phyloP scores from a whole-genome alignment of 1,140 invertebrate genomes.

The Drosophila mojavensis region DNA sequence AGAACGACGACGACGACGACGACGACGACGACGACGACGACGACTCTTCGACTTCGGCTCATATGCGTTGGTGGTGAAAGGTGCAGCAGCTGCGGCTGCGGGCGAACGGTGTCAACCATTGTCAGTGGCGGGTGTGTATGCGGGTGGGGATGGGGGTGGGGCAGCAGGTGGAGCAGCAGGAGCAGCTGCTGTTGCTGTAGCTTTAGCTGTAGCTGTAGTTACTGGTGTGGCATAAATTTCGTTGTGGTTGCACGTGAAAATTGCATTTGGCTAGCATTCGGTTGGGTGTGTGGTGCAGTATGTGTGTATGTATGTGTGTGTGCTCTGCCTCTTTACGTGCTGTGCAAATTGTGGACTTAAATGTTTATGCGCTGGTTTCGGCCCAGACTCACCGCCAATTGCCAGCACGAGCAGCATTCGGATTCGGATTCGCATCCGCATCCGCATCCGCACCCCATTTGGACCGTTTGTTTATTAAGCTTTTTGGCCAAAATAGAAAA shows the following conservation, averaged over 20 bases:
- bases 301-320: conserved; percentile 32
- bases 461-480: conserved; percentile 79
- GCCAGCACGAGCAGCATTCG: conserved; percentile 8
- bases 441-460: conserved; percentile 54
- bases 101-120: conserved; percentile 65
- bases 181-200: conserved; percentile 39
- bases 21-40: conserved; percentile 12
- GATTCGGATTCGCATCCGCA: conserved; percentile 27
- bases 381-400: conserved; percentile 49
- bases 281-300: conserved; percentile 26
- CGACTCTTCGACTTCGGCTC: conserved; percentile 36
- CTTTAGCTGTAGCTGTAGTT: conserved; percentile 64
- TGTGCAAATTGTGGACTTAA: conserved; percentile 82
- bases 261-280: conserved; percentile 76
- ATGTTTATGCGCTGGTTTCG: conserved; percentile 69
- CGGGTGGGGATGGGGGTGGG: conserved; percentile 3
- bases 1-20: background rate
- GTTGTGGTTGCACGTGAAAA: conserved; percentile 82
- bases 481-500: conserved; percentile 69
- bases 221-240: conserved; percentile 79
- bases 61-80: conserved; percentile 44
- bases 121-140: conserved; percentile 46
- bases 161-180: conserved; percentile 20
- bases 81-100: conserved; percentile 57
- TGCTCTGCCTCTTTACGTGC: conserved; percentile 45